These are phyloP conservation scores for Eupeodes luniger DNA, from an alignment of 2,888 invertebrate species.

Conservation along the genomic window DNA sequence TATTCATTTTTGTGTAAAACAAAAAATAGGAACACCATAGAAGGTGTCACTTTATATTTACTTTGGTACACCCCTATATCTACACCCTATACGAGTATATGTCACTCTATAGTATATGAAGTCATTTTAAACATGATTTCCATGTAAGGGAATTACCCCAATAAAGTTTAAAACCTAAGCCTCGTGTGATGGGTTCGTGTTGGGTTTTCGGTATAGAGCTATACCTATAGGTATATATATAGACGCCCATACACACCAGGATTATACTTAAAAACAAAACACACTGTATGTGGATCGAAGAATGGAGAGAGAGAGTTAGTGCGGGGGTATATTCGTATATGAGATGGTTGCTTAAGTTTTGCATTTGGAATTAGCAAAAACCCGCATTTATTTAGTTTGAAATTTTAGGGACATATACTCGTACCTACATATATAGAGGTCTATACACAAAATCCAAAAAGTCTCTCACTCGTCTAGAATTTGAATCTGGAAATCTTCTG, in stretches of 20 bases:
- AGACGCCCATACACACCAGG: slow-evolving; percentile 46
- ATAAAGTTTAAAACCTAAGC: slow-evolving; percentile 75
- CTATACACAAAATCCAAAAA: slow-evolving; percentile 55
- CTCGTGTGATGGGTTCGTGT: slow-evolving; percentile 74
- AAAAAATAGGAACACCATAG: slow-evolving; percentile 7
- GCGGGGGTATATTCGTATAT: neutral
- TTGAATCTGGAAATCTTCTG: slow-evolving; percentile 62
- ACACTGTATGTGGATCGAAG: neutral
- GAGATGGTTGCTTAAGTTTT: slow-evolving; percentile 66
- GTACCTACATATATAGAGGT: neutral
- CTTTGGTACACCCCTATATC: neutral
- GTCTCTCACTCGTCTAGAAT: slow-evolving; percentile 68
- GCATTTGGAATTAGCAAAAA: slow-evolving; percentile 76
- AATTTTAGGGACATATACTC: slow-evolving; percentile 45
- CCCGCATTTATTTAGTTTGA: slow-evolving; percentile 59
- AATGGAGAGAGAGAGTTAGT: neutral
- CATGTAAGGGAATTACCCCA: slow-evolving; percentile 69
- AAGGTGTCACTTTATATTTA: slow-evolving; percentile 24
- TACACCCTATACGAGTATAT: neutral
- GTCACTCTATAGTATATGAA: slow-evolving; percentile 25
- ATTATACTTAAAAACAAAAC: slow-evolving; percentile 53
- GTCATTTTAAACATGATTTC: slow-evolving; percentile 70
- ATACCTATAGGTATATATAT: neutral
- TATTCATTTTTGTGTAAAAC: slow-evolving; percentile 23
- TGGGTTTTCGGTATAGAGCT: slow-evolving; percentile 19